Conservation (phyloP, 1,140 invertebrate genomes). For the Bathynomus jamesi region DNA sequence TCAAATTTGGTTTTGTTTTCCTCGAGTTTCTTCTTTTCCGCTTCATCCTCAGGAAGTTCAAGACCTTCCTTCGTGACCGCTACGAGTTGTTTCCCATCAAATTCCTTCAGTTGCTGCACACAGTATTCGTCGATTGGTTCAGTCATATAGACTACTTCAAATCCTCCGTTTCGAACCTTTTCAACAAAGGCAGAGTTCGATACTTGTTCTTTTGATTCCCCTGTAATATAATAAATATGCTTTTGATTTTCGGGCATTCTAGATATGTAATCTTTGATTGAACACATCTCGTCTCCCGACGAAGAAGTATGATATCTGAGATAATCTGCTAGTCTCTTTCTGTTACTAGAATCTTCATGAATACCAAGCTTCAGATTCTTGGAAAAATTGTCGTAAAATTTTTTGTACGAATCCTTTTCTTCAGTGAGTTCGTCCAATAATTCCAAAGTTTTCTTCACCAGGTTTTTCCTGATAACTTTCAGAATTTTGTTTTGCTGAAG, state of each 20-base stretch:
- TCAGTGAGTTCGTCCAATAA: conserved; percentile 90
- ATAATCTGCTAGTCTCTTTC: conserved; percentile 83
- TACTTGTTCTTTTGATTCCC: conserved; percentile 88
- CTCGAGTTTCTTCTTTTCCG: conserved; percentile 93
- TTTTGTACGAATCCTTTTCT: conserved; percentile 95
- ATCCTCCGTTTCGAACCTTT: conserved; percentile 89
- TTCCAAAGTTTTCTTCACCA: conserved; percentile 96
- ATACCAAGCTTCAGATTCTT: conserved; percentile 97
- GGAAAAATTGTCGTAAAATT: conserved; percentile 95
- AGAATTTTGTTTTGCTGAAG: conserved; percentile 97
- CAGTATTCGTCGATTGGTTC: conserved; percentile 99
- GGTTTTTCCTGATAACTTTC: conserved; percentile 94
- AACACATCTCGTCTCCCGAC: conserved; percentile 85
- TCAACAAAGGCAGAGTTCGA: conserved; percentile 95
- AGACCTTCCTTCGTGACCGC: no score
- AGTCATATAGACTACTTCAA: conserved; percentile 97
- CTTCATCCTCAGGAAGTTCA: conserved; percentile 93
- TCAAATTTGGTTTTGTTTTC: no score
- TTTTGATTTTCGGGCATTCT: conserved; percentile 98
- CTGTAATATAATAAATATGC: conserved; percentile 96
- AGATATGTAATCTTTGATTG: conserved; percentile 88
- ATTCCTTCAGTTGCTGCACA: conserved; percentile 95
- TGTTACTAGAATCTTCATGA: conserved; percentile 90
- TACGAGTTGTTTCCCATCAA: conserved; percentile 70
- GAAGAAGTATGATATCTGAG: conserved; percentile 86